These are phyloP conservation scores for Leistus spinibarbis DNA, from an alignment of 2,888 invertebrate genomes.

Conservation along the genomic window DNA sequence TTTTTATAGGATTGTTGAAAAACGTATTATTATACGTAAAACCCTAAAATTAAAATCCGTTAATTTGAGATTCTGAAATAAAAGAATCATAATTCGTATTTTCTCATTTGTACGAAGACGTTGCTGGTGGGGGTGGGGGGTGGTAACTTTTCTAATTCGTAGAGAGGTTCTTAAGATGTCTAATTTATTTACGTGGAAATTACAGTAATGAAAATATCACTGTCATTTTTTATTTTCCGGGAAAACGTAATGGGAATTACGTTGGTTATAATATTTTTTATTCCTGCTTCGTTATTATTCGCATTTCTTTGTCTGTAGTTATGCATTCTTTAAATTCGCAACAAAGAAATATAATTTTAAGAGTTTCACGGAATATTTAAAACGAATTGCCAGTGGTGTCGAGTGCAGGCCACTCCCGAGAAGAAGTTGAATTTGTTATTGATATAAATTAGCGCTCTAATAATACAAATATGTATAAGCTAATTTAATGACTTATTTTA, in stretches of 20 bases:
- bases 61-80: constrained; percentile 27
- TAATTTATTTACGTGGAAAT: constrained; percentile 53
- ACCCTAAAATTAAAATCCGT: constrained; percentile 21
- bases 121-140: neutral
- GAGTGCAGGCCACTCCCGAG: too few species aligned
- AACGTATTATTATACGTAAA: neutral
- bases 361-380: too few species aligned
- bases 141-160: constrained; percentile 29
- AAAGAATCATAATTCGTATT: constrained; percentile 25
- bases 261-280: neutral
- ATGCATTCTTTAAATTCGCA: neutral
- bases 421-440: neutral
- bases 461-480: constrained; percentile 22
- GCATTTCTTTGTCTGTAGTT: constrained; percentile 8
- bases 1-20: too few species aligned
- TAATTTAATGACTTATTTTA: constrained; percentile 30
- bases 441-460: constrained; percentile 1
- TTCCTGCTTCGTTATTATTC: neutral
- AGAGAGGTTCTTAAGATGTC: constrained; percentile 45
- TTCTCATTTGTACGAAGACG: neutral
- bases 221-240: constrained; percentile 50
- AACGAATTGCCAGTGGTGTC: too few species aligned
- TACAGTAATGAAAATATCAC: constrained; percentile 55
- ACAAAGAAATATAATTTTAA: too few species aligned
- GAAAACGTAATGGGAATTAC: constrained; percentile 49